Evolutionary conservation across 2,113 vertebrate species (phyloP).

Genomic region (Gorilla gorilla): DNA sequence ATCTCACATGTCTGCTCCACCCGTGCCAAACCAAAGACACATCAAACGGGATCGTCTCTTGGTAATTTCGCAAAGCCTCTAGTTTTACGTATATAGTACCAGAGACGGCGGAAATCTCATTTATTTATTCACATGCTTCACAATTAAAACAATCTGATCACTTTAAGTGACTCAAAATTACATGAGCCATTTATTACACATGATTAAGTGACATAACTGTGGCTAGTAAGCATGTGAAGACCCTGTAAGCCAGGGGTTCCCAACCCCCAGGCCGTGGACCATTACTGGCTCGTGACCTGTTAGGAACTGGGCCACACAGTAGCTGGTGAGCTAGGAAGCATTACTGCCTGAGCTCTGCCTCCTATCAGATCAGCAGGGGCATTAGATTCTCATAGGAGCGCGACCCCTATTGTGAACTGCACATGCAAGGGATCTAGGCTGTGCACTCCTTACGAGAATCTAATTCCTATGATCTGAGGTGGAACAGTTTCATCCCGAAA

Average conservation of each 20-base stretch:
- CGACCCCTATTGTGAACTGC: too few species aligned
- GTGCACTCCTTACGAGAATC: too few species aligned
- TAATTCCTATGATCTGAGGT: too few species aligned
- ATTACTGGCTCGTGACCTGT: too few species aligned
- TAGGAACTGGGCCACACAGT: too few species aligned
- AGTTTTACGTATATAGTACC: not conserved
- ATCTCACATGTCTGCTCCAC: not conserved
- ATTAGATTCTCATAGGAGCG: too few species aligned
- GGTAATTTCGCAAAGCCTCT: slow-evolving; percentile 27
- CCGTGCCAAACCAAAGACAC: slow-evolving; percentile 11
- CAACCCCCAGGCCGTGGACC: too few species aligned
- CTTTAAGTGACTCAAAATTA: slow-evolving; percentile 4
- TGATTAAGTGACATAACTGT: not conserved
- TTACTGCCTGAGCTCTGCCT: too few species aligned
- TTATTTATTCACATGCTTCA: not conserved
- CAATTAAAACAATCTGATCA: not conserved
- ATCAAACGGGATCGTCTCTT: not conserved
- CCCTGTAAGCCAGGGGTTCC: not conserved
- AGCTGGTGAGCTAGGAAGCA: too few species aligned
- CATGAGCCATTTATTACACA: not conserved
- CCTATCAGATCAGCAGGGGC: too few species aligned
- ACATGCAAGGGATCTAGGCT: too few species aligned
- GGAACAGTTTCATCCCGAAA: too few species aligned
- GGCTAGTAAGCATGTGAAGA: not conserved
- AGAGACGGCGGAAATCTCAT: not conserved